Base-by-base conservation (phyloP, 2,113 vertebrate genomes). In the Leucosticte australis region DNA sequence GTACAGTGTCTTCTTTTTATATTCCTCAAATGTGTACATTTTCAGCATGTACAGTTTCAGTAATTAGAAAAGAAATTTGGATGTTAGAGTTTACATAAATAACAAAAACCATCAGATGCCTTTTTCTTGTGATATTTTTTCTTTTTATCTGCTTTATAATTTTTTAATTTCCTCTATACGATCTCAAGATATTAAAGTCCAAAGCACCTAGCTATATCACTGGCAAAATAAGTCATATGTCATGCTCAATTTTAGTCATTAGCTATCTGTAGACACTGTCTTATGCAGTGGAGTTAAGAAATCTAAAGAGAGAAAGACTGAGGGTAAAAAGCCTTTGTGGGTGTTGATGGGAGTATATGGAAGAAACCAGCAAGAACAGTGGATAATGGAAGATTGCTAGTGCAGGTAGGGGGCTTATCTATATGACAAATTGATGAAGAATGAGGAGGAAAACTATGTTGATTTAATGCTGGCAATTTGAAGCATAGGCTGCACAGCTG, bases 341-440 rank as follows among this genome's bases (percentile, higher is more conserved):
- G 90, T 94, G 89, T 94, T 97, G 94, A 97, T 96, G 92, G 92
- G 91, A 97, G 90, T 73, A 88, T 93, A 75, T 85, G 77, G 95
- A 95, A 95, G 94, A 93, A 96, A 92, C 81, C 90, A 94, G 95
- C 79, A 92, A 97, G 95, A 97, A 92, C 73, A 94, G 94, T 85
- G 90, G 94, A 94, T 97, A 97, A 97, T 97, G 93, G 95, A 95
- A 96, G 94, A 96, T 87, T 95, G 92, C 87, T 89, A 91, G 87
- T 84, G 89, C 94, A 95, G 90, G 95, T 94, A 96, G 95, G 89
- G 79, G 91, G 95, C 92, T 97, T 97, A 97, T 97, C 97, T 97
- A 79, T 95, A 90, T 96, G 95, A 97, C 96, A 97, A 96, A 97
- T 95, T 95, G 96, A 97, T 95, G 94, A 96, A 96, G 93, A 96